These are phyloP conservation scores for Poeciliopsis paucimaculata DNA, from an alignment of 2,797 vertebrate species.

Conservation along the genomic window DNA sequence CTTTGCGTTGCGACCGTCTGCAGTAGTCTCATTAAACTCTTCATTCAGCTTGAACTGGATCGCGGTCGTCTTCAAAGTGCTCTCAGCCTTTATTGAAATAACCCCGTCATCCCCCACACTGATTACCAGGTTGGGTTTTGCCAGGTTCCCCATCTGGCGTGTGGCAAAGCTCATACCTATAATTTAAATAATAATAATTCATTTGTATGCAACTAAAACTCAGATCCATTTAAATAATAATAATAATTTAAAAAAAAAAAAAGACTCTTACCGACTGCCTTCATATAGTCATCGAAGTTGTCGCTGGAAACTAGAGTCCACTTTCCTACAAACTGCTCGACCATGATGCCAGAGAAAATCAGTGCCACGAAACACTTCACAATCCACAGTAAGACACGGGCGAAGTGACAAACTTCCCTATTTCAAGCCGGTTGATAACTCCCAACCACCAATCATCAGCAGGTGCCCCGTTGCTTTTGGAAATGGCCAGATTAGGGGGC, in stretches of 20 bases:
- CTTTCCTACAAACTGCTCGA: slow-evolving; percentile 86
- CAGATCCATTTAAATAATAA: background rate
- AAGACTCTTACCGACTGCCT: slow-evolving; percentile 84
- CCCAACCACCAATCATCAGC: slow-evolving; percentile 60
- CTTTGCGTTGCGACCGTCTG: slow-evolving; percentile 80
- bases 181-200: background rate
- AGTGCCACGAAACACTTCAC: background rate
- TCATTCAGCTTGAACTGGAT: slow-evolving; percentile 79
- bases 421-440: slow-evolving; percentile 57
- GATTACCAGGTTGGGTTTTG: slow-evolving; percentile 75
- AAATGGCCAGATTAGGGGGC: slow-evolving; percentile 48
- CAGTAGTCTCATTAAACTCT: slow-evolving; percentile 83
- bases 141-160: slow-evolving; percentile 75
- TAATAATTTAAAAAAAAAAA: too few relatives aligned
- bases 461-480: slow-evolving; percentile 41
- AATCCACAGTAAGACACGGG: background rate
- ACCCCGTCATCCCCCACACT: slow-evolving; percentile 59
- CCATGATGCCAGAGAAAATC: slow-evolving; percentile 73
- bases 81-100: slow-evolving; percentile 74
- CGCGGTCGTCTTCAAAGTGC: slow-evolving; percentile 76
- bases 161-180: slow-evolving; percentile 79
- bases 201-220: too few relatives aligned
- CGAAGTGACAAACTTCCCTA: background rate
- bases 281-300: slow-evolving; percentile 94
- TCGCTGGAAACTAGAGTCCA: slow-evolving; percentile 90